These are phyloP conservation scores for Globia sparganii DNA, from an alignment of 2,888 invertebrate species.

Conservation along the genomic window DNA sequence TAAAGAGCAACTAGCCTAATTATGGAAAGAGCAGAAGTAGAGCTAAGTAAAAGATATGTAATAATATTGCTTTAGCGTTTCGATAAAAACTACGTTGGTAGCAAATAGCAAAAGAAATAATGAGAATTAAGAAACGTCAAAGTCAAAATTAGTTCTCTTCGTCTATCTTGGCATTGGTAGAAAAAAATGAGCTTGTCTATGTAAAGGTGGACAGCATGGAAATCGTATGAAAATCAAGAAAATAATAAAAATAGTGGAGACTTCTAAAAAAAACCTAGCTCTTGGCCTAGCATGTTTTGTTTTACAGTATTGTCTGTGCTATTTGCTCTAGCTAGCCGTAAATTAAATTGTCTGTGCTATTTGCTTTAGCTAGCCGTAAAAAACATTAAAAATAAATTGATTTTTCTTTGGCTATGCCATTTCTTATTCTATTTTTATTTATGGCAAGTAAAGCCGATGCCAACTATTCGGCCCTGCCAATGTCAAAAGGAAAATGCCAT, in stretches of 20 bases:
- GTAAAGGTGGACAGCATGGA: neutral
- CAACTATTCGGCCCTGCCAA: too few species aligned
- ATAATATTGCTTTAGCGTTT: slow-evolving; percentile 49
- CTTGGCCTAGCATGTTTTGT: neutral
- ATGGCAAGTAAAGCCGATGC: too few species aligned
- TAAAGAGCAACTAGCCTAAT: slow-evolving; percentile 7
- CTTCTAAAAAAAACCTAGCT: too few species aligned
- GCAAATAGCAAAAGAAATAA: slow-evolving; percentile 39
- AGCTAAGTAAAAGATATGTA: slow-evolving; percentile 51
- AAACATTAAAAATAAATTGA: too few species aligned
- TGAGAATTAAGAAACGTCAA: slow-evolving; percentile 50
- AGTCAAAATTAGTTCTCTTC: slow-evolving; percentile 21
- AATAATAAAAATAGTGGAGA: neutral
- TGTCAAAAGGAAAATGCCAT: too few species aligned
- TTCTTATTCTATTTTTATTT: too few species aligned
- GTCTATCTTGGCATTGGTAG: slow-evolving; percentile 11
- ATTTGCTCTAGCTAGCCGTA: neutral
- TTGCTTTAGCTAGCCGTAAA: too few species aligned
- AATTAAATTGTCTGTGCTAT: too few species aligned
- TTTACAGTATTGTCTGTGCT: neutral
- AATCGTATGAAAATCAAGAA: too few species aligned
- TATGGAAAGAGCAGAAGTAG: slow-evolving; percentile 15
- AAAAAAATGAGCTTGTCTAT: neutral
- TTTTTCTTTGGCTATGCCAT: too few species aligned
- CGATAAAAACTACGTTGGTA: slow-evolving; percentile 32